These are phyloP conservation scores for Emesis furor DNA, from an alignment of 2,888 invertebrate species.

Conservation along the genomic window DNA sequence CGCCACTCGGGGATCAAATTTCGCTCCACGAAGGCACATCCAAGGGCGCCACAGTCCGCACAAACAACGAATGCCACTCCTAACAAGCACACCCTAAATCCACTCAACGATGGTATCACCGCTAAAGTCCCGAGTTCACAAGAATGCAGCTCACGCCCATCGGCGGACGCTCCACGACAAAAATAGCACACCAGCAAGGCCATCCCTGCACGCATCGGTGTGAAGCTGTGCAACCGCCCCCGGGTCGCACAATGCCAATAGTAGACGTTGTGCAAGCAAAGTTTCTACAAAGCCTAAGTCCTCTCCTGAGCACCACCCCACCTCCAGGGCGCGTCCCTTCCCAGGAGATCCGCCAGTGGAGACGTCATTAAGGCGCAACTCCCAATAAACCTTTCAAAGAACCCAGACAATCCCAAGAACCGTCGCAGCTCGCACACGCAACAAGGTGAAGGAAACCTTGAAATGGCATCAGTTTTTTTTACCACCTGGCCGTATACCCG, in stretches of 20 bases:
- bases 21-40: conserved; percentile 48
- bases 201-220: conserved; percentile 51
- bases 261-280: conserved; percentile 54
- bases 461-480: conserved; percentile 67
- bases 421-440: conserved; percentile 63
- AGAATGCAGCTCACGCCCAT: not conserved
- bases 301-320: conserved; percentile 54
- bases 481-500: conserved; percentile 69
- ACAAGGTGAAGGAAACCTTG: conserved; percentile 65
- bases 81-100: conserved; percentile 64
- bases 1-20: not conserved
- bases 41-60: conserved; percentile 66
- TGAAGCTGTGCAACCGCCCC: conserved; percentile 62
- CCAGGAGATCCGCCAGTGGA: conserved; percentile 42
- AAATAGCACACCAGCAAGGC: conserved; percentile 39
- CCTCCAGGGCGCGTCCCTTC: conserved; percentile 48
- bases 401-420: conserved; percentile 53
- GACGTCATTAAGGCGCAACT: conserved; percentile 47
- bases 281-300: conserved; percentile 47
- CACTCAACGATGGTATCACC: conserved; percentile 44
- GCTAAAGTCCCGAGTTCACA: conserved; percentile 5
- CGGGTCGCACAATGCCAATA: conserved; percentile 76
- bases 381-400: conserved; percentile 55
- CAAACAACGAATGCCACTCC: conserved; percentile 59
- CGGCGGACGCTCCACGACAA: not conserved